Percentiles rank a stretch among this genome's conserved stretches.
These are phyloP conservation scores for Gallinago stenura DNA, from an alignment of 2,797 vertebrate genomes.

Conservation along the genomic window DNA sequence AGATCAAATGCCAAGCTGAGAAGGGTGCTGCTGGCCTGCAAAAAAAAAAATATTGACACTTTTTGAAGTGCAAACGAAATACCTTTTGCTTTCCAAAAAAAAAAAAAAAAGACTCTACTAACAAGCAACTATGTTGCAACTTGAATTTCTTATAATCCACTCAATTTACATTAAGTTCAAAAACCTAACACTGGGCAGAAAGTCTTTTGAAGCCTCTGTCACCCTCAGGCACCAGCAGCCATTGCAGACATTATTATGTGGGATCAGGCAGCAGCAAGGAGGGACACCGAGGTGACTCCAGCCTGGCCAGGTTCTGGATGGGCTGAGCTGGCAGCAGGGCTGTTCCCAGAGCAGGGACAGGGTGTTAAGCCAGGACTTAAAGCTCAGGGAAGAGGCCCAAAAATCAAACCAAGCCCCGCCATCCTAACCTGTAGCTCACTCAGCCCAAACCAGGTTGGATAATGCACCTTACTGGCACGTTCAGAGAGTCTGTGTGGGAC, in stretches of 20 bases:
- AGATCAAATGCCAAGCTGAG: neutral
- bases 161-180: neutral
- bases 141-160: slow-evolving; percentile 11
- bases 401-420: neutral
- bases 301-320: neutral
- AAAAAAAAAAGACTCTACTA: neutral
- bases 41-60: neutral
- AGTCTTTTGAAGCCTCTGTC: neutral
- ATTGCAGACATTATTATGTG: neutral
- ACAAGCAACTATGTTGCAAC: slow-evolving; percentile 7
- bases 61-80: neutral
- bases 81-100: neutral
- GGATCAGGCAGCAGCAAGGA: neutral
- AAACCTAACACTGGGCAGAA: neutral
- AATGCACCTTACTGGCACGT: neutral
- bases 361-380: neutral
- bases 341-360: neutral
- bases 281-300: neutral
- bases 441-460: neutral
- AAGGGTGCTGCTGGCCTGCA: neutral
- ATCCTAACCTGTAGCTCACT: neutral
- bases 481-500: accelerated
- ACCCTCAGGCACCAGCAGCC: neutral
- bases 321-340: neutral
- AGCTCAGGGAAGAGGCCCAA: neutral